These are phyloP conservation scores for Eulimnadia texana DNA, from an alignment of 1,140 invertebrate genomes.

Conservation along the genomic window DNA sequence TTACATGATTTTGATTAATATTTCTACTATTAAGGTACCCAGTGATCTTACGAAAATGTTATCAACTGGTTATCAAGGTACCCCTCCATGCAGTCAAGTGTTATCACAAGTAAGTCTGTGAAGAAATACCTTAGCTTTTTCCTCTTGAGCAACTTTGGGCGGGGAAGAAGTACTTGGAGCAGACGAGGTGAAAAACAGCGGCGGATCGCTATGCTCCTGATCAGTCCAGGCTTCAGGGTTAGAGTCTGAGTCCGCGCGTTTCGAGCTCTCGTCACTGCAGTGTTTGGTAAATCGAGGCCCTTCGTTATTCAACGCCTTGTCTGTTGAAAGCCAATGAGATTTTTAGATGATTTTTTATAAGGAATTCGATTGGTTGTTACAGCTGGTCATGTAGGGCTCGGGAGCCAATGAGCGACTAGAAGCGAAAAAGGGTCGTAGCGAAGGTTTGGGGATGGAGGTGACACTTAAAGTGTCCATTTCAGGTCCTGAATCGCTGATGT, in stretches of 20 bases:
- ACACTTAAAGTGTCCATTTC: slow-evolving; percentile 93
- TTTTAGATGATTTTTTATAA: neutral
- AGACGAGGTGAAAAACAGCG: neutral
- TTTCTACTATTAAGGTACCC: too few species aligned
- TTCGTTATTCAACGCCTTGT: neutral
- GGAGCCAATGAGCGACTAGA: slow-evolving; percentile 59
- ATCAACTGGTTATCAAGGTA: too few species aligned
- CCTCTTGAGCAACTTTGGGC: slow-evolving; percentile 26
- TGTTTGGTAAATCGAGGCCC: slow-evolving; percentile 26
- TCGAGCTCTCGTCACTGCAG: slow-evolving; percentile 44
- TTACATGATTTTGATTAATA: too few species aligned
- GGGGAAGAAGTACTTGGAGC: neutral
- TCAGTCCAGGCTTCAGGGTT: slow-evolving; percentile 38
- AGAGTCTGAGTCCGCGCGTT: slow-evolving; percentile 45
- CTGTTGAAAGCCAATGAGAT: neutral
- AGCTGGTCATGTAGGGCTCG: slow-evolving; percentile 17
- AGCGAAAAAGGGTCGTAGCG: slow-evolving; percentile 84
- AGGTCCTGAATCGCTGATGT: slow-evolving; percentile 81
- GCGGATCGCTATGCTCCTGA: slow-evolving; percentile 38
- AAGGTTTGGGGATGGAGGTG: slow-evolving; percentile 89
- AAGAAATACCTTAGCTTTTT: slow-evolving; percentile 45
- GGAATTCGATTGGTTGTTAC: neutral
- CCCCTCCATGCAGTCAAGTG: too few species aligned
- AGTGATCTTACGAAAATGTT: too few species aligned
- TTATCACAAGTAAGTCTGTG: neutral